Conservation (phyloP, 2,797 vertebrate genomes). For the Threskiornis aethiopicus region DNA sequence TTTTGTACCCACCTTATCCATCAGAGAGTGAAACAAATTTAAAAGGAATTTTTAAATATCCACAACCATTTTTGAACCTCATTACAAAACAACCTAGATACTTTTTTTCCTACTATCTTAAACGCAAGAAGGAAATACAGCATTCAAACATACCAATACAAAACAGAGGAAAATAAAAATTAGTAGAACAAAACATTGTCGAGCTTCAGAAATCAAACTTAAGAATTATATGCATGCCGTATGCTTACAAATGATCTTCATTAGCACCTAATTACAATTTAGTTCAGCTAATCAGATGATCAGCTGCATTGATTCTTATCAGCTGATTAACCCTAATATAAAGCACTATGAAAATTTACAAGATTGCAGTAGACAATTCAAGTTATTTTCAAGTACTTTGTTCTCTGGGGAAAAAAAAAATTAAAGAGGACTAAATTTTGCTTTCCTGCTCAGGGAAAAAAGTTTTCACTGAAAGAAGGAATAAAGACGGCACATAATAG, state of each 20-base stretch:
- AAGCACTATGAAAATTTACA: background rate
- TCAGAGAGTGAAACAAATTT: background rate
- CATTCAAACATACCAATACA: background rate
- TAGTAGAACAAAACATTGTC: background rate
- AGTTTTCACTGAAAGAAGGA: background rate
- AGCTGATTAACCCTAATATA: slow-evolving; percentile 30
- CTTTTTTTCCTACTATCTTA: background rate
- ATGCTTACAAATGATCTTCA: slow-evolving; percentile 59
- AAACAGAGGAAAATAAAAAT: background rate
- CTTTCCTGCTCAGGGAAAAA: background rate
- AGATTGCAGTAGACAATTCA: background rate
- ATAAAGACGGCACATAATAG: background rate
- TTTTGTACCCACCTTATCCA: background rate
- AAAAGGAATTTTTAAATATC: background rate
- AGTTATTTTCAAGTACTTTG: background rate
- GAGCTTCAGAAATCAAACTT: slow-evolving; percentile 18
- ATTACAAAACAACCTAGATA: background rate
- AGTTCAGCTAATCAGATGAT: slow-evolving; percentile 57
- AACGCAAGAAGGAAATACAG: background rate
- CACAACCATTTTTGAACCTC: background rate
- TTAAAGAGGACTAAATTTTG: background rate
- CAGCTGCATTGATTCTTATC: slow-evolving; percentile 56
- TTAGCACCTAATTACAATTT: slow-evolving; percentile 58
- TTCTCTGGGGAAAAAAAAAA: background rate
- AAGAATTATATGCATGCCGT: background rate